These are phyloP conservation scores for Apteryx mantelli DNA, from an alignment of 2,113 vertebrate genomes.

Conservation along the genomic window DNA sequence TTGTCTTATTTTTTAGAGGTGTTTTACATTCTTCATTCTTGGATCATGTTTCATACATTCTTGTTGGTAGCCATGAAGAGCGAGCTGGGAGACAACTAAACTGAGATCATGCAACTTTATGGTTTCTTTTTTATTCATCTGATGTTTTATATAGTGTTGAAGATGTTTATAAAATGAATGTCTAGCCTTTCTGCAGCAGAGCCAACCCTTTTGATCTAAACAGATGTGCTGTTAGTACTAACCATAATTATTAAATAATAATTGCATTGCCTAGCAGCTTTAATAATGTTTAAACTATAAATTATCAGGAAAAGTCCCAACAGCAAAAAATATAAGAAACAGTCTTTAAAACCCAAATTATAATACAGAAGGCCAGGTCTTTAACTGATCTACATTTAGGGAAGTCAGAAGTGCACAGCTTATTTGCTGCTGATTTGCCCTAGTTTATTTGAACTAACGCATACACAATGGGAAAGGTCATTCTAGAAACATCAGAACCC, in stretches of 20 bases:
- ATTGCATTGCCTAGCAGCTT: neutral
- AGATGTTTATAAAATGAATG: neutral
- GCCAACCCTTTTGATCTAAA: neutral
- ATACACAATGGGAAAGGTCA: neutral
- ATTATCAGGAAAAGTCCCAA: neutral
- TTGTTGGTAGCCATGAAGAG: neutral
- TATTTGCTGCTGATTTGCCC: neutral
- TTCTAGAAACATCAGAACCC: neutral
- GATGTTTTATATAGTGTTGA: neutral
- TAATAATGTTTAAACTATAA: neutral
- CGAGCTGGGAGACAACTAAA: neutral
- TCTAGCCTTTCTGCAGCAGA: conserved; percentile 6
- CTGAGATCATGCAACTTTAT: neutral
- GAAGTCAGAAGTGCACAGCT: neutral
- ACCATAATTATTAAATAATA: neutral
- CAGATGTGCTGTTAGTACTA: neutral
- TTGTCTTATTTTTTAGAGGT: neutral
- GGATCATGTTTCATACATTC: neutral
- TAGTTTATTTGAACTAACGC: neutral
- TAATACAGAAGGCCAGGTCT: neutral
- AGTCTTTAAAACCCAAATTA: neutral
- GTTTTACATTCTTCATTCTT: neutral
- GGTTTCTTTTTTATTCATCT: neutral
- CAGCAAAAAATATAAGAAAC: neutral
- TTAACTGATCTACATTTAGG: neutral